Conservation (phyloP, 1,140 invertebrate species). For the Muscidifurax raptorellus region DNA sequence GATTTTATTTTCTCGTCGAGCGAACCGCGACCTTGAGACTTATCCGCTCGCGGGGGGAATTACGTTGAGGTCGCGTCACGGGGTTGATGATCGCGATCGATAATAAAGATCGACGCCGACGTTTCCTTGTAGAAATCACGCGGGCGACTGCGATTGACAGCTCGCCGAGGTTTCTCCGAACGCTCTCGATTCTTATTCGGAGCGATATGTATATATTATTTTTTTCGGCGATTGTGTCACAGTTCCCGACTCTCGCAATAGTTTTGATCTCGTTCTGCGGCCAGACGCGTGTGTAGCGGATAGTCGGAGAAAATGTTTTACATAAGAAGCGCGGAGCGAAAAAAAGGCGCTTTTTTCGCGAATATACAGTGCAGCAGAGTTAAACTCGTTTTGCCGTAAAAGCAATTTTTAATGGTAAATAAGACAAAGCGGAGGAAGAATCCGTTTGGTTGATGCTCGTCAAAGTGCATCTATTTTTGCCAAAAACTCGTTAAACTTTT, state of each 20-base stretch:
- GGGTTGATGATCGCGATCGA: background rate
- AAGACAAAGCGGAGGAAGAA: background rate
- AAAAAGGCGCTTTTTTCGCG: background rate
- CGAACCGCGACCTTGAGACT: background rate
- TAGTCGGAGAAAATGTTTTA: background rate
- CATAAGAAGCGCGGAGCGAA: background rate
- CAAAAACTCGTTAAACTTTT: background rate
- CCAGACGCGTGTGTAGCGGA: background rate
- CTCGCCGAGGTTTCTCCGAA: background rate
- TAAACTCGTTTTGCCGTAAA: background rate
- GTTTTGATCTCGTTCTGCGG: background rate
- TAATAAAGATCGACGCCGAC: background rate
- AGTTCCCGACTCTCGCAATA: background rate
- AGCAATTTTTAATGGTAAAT: background rate
- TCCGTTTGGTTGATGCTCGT: background rate
- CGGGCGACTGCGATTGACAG: background rate
- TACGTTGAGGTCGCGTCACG: background rate
- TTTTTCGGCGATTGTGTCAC: background rate
- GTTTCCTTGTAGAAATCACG: background rate
- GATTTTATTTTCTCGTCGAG: background rate
- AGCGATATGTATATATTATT: background rate
- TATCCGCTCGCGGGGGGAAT: background rate
- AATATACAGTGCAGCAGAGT: background rate
- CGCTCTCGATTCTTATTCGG: background rate
- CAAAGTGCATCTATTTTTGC: background rate